Base-by-base conservation (phyloP, 2,113 vertebrate species). In the Thryonomys swinderianus region DNA sequence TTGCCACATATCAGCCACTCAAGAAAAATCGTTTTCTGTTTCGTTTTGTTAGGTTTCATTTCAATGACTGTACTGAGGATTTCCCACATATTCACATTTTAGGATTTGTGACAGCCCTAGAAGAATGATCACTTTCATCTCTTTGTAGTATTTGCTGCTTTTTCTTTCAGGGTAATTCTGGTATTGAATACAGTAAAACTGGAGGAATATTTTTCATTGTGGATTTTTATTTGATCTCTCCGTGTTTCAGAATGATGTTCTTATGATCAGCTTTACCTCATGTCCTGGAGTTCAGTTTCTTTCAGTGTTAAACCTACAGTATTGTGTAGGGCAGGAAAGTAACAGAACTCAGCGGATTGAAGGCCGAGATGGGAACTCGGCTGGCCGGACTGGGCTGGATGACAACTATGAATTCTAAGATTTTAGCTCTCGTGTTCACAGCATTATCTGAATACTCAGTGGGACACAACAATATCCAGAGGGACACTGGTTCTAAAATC, bases 151-250 rank as follows among this genome's bases (percentile, higher is more conserved):
- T 88, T 85, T 79, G 40, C 57, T 89, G 66, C 21, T 85, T 88
- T 76, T 83, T 91, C 74, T 93, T 82, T 95, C 57, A 92, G 83
- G 40, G 71, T 81, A 88, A 94, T 93, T 94, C 86, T 90, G 37
- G 32, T 37, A 85, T 9, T 80, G 82, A 74, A 67, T 80, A 62
- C 8, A 55, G 59, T 51, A 90, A 94, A 93, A 59, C 74, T 51
- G 45, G 37, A 88, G 59, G 45, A 73, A 62, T 7, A 51, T 69
- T 93, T 94, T 66, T 57, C 42, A 62, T 59, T 76, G 83, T 10
- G 42, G 27, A 94, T 81, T 83, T 34, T 83, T 79, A 92, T 71
- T 90, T 95, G 57, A 93, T 84, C 78, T 84, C 57, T 42, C 11
- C 61, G n/a, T 42, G 64, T 89, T 90, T 94, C 30, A 78, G 59